phyloP scores from a whole-genome alignment of 2,888 invertebrate genomes.

The Trachelus troglodyta region DNA sequence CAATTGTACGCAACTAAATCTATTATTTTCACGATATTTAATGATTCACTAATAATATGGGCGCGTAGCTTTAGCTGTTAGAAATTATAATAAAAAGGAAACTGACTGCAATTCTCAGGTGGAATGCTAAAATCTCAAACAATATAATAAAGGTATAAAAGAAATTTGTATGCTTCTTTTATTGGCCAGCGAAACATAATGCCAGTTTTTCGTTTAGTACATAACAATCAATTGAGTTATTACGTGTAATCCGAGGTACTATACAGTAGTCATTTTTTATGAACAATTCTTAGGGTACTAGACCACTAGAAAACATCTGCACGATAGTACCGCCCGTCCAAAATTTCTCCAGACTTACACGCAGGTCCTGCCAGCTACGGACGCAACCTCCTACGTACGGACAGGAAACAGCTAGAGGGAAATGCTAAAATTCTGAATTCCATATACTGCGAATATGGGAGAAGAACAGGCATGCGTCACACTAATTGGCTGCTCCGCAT shows the following conservation, averaged over 20 bases:
- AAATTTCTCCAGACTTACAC: not conserved
- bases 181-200: not conserved
- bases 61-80: not conserved
- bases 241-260: not conserved
- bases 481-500: slow-evolving; percentile 40
- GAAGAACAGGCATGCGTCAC: slow-evolving; percentile 35
- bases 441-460: slow-evolving; percentile 28
- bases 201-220: not conserved
- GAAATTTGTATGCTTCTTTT: not conserved
- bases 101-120: not conserved
- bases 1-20: not conserved
- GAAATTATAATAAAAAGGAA: not conserved
- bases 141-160: not conserved
- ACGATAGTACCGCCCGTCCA: not conserved
- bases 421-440: not conserved
- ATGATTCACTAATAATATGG: not conserved
- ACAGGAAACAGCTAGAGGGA: not conserved
- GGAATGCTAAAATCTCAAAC: not conserved
- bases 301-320: not conserved
- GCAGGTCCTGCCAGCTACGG: slow-evolving; percentile 21
- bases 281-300: not conserved
- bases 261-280: not conserved
- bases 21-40: not conserved
- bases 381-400: slow-evolving; percentile 23
- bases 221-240: not conserved